Evolutionary conservation across 2,797 vertebrate genomes (phyloP), one percentile per base, ranked within the genome.

Genomic region (Micrastur ruficollis): DNA sequence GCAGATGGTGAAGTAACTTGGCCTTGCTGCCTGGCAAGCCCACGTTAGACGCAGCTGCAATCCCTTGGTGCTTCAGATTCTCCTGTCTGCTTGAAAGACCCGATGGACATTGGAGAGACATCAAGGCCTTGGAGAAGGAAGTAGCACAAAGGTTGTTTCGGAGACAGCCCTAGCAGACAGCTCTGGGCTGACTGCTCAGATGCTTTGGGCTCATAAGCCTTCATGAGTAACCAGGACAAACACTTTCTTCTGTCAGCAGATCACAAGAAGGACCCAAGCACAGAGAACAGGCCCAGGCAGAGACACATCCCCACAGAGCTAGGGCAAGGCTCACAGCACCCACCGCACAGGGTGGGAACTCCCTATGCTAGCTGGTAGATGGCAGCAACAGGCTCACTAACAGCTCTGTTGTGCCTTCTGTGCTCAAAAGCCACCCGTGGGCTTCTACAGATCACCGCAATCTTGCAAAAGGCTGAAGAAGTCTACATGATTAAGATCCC

Each of bases 401-500:
- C 7, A 23, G 29, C 52, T 73, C 72, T 68, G 14, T n/a, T 7
- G 8, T 13, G 23, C 50, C 82, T 50, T 18, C 52, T 32, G 36
- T 19, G 23, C 40, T 49, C 38, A 58, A 22, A 74, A 71, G 56
- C 26, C 32, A 46, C 29, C 31, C 52, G 5, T 25, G 27, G 46
- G 19, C 55, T 62, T 82, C 34, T 12, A 34, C 4, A 5, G 8
- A 9, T 18, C 36, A 40, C 19, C 38, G 65, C 25, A 47, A 47
- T 32, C 14, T 50, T 49, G 27, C 55, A 78, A 65, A 68, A 88
- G 59, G 49, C 55, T 65, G 76, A 66, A 74, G 27, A 74, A 62
- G 25, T 7, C 19, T 26, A 1, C 1, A 0, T 12, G 32, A 14
- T 1, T 13, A 19, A 63, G 31, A 47, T 16, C 14, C 32, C 14